phyloP scores from a whole-genome alignment of 2,113 vertebrate genomes.

The Malurus alboscapulatus region DNA sequence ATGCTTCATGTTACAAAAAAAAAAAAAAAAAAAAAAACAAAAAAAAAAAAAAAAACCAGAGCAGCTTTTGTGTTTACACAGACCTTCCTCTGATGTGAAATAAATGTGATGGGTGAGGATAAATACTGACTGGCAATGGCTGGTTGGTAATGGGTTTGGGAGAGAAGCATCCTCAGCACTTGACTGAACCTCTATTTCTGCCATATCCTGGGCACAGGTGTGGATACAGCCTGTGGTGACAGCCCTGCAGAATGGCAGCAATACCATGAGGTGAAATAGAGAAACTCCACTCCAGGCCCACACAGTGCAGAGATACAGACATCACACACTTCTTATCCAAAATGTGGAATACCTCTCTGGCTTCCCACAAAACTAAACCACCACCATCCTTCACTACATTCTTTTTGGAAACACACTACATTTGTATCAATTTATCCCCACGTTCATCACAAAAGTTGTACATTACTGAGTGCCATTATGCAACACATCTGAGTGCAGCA shows the following conservation, averaged over 20 bases:
- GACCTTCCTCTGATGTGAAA: not conserved
- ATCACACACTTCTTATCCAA: not conserved
- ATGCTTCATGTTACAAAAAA: not conserved
- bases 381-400: not conserved
- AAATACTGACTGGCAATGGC: not conserved
- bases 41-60: not conserved
- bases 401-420: not conserved
- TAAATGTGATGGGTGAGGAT: not conserved
- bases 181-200: not conserved
- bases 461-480: not conserved
- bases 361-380: not conserved
- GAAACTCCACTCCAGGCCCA: not conserved
- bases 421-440: too few relatives aligned
- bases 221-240: too few relatives aligned
- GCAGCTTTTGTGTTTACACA: not conserved
- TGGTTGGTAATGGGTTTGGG: not conserved
- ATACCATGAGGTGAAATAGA: not conserved
- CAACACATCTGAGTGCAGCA: not conserved
- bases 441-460: not conserved
- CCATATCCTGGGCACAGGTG: not conserved
- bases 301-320: accelerated
- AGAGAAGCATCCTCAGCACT: not conserved
- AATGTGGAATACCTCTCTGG: not conserved
- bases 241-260: not conserved
- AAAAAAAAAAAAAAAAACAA: too few relatives aligned